Evolutionary conservation across 2,888 invertebrate species (phyloP).

Genomic region (Baccha elongata): DNA sequence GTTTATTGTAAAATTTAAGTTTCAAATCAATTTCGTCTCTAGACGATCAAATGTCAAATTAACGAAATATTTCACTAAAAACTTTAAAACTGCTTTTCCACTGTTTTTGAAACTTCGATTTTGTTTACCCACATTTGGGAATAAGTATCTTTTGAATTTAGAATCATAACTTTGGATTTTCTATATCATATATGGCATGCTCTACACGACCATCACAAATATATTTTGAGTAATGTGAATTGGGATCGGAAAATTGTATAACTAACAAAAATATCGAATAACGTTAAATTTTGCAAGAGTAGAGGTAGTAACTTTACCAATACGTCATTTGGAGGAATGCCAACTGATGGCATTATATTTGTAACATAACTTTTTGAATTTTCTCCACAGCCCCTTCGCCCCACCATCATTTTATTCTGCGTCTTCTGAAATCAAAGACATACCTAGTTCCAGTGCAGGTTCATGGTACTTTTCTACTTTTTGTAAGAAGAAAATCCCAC

Average conservation of each 20-base stretch:
- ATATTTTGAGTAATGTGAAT: constrained; percentile 19
- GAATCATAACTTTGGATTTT: constrained; percentile 2
- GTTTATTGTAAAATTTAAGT: too few relatives aligned
- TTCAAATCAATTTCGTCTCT: background rate
- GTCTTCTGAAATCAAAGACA: background rate
- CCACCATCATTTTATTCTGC: too few relatives aligned
- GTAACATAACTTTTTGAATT: constrained; percentile 16
- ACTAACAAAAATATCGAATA: background rate
- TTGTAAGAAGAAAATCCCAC: background rate
- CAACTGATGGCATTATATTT: constrained; percentile 61
- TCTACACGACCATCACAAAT: background rate
- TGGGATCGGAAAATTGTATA: background rate
- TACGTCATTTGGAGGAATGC: constrained; percentile 66
- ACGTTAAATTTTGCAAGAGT: constrained; percentile 19
- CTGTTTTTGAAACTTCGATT: background rate
- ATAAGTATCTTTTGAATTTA: background rate
- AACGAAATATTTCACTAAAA: background rate
- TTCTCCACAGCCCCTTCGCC: background rate
- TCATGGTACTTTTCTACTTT: constrained; percentile 23
- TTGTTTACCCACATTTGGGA: background rate
- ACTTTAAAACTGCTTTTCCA: background rate
- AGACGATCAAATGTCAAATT: background rate
- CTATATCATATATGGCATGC: constrained; percentile 12
- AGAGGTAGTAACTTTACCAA: constrained; percentile 40
- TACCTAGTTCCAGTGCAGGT: constrained; percentile 26